Conservation (phyloP, 2,113 vertebrate genomes). For the Xiphias gladius region DNA sequence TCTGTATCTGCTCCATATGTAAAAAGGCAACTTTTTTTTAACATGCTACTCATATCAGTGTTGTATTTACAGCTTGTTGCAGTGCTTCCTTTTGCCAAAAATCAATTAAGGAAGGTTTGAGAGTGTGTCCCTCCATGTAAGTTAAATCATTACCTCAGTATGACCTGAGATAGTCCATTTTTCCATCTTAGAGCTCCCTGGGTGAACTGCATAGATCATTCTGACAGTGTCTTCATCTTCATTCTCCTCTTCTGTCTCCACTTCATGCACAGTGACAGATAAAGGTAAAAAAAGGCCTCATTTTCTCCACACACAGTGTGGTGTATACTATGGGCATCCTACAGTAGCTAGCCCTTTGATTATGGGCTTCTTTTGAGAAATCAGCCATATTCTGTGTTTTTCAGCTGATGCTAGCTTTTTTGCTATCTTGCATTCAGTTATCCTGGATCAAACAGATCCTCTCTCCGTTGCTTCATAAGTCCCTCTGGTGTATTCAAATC, state of each 20-base stretch:
- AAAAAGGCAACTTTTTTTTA: not conserved
- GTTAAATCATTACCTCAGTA: not conserved
- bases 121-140: not conserved
- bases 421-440: conserved; percentile 52
- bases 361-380: conserved; percentile 43
- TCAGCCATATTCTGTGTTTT: conserved; percentile 44
- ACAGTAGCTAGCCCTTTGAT: conserved; percentile 48
- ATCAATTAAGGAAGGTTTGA: not conserved
- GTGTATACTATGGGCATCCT: conserved; percentile 11
- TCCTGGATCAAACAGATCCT: conserved; percentile 51
- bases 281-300: conserved; percentile 1
- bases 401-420: conserved; percentile 66
- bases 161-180: not conserved
- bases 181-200: not conserved
- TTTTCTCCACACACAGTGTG: not conserved
- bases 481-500: conserved; percentile 33
- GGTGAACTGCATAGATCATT: conserved; percentile 17
- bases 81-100: not conserved
- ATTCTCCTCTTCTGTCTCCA: not conserved
- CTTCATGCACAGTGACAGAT: conserved; percentile 16
- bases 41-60: not conserved
- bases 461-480: conserved; percentile 21
- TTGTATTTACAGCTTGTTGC: not conserved
- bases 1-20: not conserved
- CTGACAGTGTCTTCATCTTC: not conserved